Evolutionary conservation across 2,113 vertebrate genomes (phyloP).

Genomic region (Lathamus discolor): DNA sequence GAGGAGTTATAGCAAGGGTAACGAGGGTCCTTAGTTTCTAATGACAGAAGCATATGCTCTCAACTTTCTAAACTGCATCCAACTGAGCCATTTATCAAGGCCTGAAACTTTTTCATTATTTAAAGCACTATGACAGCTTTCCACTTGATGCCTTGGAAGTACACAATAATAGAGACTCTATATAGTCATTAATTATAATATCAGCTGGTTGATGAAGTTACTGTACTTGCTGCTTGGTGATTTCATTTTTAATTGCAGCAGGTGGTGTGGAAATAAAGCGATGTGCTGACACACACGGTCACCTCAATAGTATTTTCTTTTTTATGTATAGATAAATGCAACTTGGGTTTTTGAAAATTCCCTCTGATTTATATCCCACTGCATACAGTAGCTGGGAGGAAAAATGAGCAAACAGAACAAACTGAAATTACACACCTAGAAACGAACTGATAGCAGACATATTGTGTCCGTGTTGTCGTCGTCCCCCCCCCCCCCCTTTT

Average conservation of each 20-base stretch:
- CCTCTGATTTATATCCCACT: not conserved
- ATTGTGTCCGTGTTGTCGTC: not conserved
- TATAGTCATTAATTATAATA: constrained; percentile 66
- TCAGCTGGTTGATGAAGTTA: constrained; percentile 54
- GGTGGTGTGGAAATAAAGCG: constrained; percentile 14
- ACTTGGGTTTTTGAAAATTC: not conserved
- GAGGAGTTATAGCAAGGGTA: constrained; percentile 68
- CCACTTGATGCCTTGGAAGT: constrained; percentile 62
- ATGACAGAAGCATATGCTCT: constrained; percentile 62
- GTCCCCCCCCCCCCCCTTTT: not conserved
- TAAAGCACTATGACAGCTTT: constrained; percentile 61
- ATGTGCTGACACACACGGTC: constrained; percentile 38
- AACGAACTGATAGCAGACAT: not conserved
- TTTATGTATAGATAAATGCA: constrained; percentile 44
- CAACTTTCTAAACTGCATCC: constrained; percentile 67
- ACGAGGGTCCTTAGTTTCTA: constrained; percentile 57
- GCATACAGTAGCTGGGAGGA: not conserved
- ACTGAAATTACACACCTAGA: not conserved
- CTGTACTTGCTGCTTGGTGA: constrained; percentile 36
- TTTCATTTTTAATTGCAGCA: constrained; percentile 52
- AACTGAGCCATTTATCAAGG: constrained; percentile 67
- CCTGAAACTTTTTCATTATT: constrained; percentile 69
- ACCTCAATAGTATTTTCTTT: constrained; percentile 11
- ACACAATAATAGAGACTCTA: constrained; percentile 51
- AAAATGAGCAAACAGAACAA: not conserved